These are phyloP conservation scores for Harpagoxenus sublaevis DNA, from an alignment of 2,888 invertebrate species.

Conservation along the genomic window DNA sequence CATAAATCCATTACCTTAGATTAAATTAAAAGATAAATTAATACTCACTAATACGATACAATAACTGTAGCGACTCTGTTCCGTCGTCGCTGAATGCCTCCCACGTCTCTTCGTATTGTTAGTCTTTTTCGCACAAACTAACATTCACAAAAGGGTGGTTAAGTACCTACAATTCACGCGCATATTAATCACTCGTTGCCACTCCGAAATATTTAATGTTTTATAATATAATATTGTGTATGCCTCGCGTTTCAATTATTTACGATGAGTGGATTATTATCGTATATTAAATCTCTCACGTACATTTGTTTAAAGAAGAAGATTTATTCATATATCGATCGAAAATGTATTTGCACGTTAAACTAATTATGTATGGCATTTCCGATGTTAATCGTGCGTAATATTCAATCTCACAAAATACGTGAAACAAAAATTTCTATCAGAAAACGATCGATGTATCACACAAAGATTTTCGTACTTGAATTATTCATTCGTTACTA, in stretches of 20 bases:
- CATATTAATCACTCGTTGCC: background rate
- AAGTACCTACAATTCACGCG: background rate
- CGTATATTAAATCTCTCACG: background rate
- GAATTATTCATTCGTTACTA: background rate
- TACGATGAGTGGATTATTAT: background rate
- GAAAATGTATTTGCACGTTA: background rate
- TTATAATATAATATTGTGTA: background rate
- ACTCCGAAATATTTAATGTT: conserved; percentile 1
- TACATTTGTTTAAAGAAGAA: conserved; percentile 8
- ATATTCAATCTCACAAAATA: background rate
- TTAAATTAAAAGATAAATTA: conserved; percentile 3
- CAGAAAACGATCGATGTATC: background rate
- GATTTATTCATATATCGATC: background rate
- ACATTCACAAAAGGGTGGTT: background rate
- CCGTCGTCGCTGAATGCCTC: background rate
- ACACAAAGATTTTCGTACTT: background rate
- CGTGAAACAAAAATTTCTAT: background rate
- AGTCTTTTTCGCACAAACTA: background rate
- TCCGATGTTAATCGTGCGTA: background rate
- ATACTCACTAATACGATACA: background rate
- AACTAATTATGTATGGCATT: background rate
- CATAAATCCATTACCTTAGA: background rate
- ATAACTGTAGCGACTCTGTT: background rate
- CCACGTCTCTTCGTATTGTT: background rate
- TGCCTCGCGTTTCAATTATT: background rate